phyloP scores from a whole-genome alignment of 2,113 vertebrate genomes.

The Castor canadensis region DNA sequence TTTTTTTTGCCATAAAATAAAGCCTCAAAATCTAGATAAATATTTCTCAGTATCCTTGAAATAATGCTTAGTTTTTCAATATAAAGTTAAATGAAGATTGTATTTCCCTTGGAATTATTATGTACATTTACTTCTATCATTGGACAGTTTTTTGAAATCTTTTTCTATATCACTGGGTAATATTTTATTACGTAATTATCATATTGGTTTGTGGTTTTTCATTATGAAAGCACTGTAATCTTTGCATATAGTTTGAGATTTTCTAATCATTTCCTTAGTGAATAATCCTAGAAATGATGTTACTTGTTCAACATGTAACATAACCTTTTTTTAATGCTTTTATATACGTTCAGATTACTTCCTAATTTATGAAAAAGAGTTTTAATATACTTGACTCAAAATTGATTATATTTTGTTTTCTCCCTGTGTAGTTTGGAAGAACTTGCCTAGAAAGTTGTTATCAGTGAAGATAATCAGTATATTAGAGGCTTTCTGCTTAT shows the following conservation, averaged over 20 bases:
- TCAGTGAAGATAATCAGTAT: background rate
- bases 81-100: background rate
- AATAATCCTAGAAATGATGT: conserved; percentile 37
- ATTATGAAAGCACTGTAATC: background rate
- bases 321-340: no score
- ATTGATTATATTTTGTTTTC: background rate
- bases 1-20: background rate
- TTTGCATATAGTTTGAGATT: conserved; percentile 36
- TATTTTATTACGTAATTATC: background rate
- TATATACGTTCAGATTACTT: background rate
- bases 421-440: background rate
- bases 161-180: background rate
- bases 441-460: background rate
- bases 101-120: background rate
- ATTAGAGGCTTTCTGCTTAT: background rate
- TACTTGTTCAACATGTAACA: conserved; percentile 22
- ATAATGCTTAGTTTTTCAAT: background rate
- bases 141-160: background rate
- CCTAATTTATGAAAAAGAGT: background rate
- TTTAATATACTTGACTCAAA: background rate
- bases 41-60: background rate
- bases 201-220: background rate
- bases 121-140: background rate
- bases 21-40: background rate
- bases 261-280: conserved; percentile 39